Percentiles rank a stretch among this genome's conserved stretches.
Conservation (phyloP, 2,797 vertebrate genomes). For the Salmo trutta region DNA sequence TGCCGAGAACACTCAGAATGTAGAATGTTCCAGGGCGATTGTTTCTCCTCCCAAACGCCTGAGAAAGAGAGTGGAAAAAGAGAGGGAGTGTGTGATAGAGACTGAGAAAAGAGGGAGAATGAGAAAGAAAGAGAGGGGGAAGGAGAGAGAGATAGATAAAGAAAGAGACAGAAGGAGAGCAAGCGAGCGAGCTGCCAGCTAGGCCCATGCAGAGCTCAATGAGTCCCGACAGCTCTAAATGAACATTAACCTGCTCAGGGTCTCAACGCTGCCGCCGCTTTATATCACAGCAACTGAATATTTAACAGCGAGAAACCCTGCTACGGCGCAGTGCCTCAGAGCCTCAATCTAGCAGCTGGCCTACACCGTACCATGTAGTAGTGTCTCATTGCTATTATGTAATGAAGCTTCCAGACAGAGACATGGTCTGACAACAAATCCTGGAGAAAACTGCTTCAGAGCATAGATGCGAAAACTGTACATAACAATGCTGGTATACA, state of each 20-base stretch:
- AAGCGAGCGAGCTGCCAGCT: conserved; percentile 10
- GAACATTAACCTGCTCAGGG: conserved; percentile 64
- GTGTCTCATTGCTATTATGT: neutral
- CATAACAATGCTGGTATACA: no score
- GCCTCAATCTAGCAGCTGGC: conserved; percentile 1
- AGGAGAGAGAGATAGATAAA: conserved; percentile 4
- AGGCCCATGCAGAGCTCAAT: conserved; percentile 43
- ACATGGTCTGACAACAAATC: neutral
- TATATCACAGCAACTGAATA: conserved; percentile 66
- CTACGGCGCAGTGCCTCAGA: conserved; percentile 23
- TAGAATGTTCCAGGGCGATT: neutral
- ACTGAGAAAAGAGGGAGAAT: conserved; percentile 40
- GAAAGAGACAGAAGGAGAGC: conserved; percentile 40
- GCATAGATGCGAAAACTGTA: neutral
- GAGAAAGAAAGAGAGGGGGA: conserved; percentile 20
- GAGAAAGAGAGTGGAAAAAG: neutral
- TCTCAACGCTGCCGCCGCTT: conserved; percentile 61
- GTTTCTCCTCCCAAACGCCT: neutral
- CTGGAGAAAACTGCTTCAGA: neutral
- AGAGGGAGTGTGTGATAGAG: conserved; percentile 25
- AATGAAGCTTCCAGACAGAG: neutral
- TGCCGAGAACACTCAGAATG: neutral
- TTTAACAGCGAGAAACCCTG: conserved; percentile 60
- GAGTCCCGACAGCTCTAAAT: conserved; percentile 64
- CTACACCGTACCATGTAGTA: neutral